Base-by-base conservation (phyloP, 2,888 invertebrate species). In the Julus scandinavius region DNA sequence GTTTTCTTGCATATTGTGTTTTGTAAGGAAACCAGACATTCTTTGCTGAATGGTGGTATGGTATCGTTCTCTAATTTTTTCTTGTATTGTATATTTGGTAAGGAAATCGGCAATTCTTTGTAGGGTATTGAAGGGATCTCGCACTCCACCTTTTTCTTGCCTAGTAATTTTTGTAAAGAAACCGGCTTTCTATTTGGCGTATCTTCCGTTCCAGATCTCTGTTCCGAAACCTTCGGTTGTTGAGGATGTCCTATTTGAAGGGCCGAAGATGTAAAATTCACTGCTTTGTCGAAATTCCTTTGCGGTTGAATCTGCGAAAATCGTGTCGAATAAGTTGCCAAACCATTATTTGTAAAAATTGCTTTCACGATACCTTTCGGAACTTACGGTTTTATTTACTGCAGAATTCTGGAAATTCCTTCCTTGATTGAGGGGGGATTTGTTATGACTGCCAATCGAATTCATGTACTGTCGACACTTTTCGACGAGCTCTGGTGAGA, bases 21-120 rank as follows among this genome's bases (percentile, higher is more conserved):
- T 29, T 72, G 29, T 72, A 72, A 72, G 72, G 72, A 72, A 72
- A 72, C 72, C 9, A 29, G 72, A 29, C 85, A 85, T 85, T 85
- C 85, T 20, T 72, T 29, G 13, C 29, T 72, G n/a, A 9, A 6
- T 6, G 72, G 3, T 6, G 29, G 15, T 11, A 54, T 4, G 54
- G 17, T 54, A 11, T 54, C 45, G 54, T 15, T 54, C 15, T 15
- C 54, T 4, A 15, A 1, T 4, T 54, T 54, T 54, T 54, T 54
- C 54, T 15, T 54, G 29, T 29, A 29, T 29, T 29, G 29, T 29
- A 29, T 29, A 29, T 29, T 29, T 29, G 29, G 29, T 29, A 29
- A 29, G 29, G 29, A 29, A 29, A 29, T 29, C 29, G 29, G 4
- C 85, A 40, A 85, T 85, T 85, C 85, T n/a, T 63, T 20, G 11